phyloP scores from a whole-genome alignment of 2,113 vertebrate genomes.

The Pachycephala philippinensis region DNA sequence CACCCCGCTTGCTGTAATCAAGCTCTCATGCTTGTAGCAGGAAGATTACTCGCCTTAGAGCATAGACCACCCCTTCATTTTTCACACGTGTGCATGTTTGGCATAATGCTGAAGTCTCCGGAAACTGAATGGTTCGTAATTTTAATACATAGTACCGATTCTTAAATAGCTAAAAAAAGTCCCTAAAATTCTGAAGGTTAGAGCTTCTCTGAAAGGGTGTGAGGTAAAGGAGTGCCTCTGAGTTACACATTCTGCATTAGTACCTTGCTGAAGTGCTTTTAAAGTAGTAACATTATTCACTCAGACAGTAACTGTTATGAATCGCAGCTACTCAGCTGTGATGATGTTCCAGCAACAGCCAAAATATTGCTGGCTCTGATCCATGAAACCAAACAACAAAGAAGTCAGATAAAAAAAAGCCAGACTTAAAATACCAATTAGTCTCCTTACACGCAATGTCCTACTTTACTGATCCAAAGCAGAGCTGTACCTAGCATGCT shows the following conservation, averaged over 20 bases:
- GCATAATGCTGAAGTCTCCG: not conserved
- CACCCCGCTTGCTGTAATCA: not conserved
- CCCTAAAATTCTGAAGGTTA: constrained; percentile 6
- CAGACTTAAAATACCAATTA: not conserved
- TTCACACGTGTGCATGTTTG: not conserved
- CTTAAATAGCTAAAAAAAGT: not conserved
- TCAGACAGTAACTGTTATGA: not conserved
- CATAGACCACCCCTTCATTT: not conserved
- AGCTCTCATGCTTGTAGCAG: not conserved
- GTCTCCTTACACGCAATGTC: not conserved
- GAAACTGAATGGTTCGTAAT: not conserved
- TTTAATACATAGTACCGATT: not conserved
- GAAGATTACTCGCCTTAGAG: not conserved
- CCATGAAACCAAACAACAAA: not conserved
- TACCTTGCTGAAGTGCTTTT: not conserved
- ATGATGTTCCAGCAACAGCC: not conserved
- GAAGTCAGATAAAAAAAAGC: not conserved
- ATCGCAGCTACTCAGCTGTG: not conserved
- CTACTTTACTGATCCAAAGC: not conserved
- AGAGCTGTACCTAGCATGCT: not conserved
- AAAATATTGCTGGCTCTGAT: not conserved
- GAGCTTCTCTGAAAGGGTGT: not conserved
- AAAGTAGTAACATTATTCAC: not conserved
- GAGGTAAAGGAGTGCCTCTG: not conserved
- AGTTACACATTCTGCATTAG: not conserved